Evolutionary conservation across 1,140 invertebrate species (phyloP), one percentile per base, ranked within the genome.

Genomic region (Drosophila paulistorum): DNA sequence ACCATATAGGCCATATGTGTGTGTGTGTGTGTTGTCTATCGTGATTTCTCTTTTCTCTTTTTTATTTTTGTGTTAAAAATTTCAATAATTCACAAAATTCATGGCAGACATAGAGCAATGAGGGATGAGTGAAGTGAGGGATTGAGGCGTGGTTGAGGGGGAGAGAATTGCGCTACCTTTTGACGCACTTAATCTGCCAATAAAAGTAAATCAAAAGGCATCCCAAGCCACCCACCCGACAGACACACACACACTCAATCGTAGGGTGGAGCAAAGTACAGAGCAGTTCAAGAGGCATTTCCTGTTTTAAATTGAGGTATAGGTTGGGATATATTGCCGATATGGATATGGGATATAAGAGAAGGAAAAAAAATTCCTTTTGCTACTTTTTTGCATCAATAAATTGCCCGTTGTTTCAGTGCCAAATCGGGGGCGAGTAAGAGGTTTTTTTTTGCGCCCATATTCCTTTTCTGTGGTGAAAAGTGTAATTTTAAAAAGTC

Each of bases 401-500:
- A 86, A 86, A 86, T 87, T 77, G 74, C 48, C 55, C 63, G 58
- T 62, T 74, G 74, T 74, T 79, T 82, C 64, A 17, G 26, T 2
- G 41, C 7, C 61, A n/a, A 45, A 30, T 26, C 26, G 54, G 39
- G 39, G 54, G 57, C 33, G 57, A 39, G 57, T 17, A 7, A 39
- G 37, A 39, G 37, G 10, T n/a, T 33, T 26, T 20, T 11, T 42
- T 30, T 68, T 75, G n/a, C n/a, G 42, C 45, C 45, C 45, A 48
- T 51, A 23, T 51, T 51, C 45, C 6, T 51, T 39, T 66, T 75
- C 80, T 87, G 78, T 74, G 85, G 77, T 90, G 75, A 89, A 89
- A 89, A 89, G 81, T 90, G 85, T 90, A 90, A 90, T 91, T 91
- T 90, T 85, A 91, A 91, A 91, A 91, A 91, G 82, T 90, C 90